Evolutionary conservation across 2,888 invertebrate species (phyloP).

Genomic region (Mesorhabditis spiculigera): DNA sequence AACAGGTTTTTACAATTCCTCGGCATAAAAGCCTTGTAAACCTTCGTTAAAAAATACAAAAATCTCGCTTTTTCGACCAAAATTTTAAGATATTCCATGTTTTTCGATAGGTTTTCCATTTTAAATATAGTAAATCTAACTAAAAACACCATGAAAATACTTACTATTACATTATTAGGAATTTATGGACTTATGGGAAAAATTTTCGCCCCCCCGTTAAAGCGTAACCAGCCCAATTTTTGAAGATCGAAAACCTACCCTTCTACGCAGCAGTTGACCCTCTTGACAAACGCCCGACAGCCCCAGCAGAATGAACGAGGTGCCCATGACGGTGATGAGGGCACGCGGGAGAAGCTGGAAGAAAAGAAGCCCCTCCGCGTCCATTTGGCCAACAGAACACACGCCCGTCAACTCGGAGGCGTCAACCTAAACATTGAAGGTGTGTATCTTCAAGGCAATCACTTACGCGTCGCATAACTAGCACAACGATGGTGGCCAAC

Average conservation of each 20-base stretch:
- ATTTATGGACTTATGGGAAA: too few species aligned
- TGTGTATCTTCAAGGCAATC: not conserved
- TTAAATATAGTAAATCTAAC: too few species aligned
- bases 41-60: too few species aligned
- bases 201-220: too few species aligned
- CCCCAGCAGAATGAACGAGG: constrained; percentile 85
- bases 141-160: too few species aligned
- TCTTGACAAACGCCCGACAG: constrained; percentile 93
- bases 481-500: constrained; percentile 80
- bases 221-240: too few species aligned
- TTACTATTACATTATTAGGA: too few species aligned
- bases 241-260: constrained; percentile 28
- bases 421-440: constrained; percentile 60
- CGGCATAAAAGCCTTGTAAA: too few species aligned
- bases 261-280: constrained; percentile 83
- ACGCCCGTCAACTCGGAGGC: constrained; percentile 74
- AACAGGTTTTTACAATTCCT: too few species aligned
- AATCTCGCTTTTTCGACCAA: too few species aligned
- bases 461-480: constrained; percentile 76
- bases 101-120: too few species aligned
- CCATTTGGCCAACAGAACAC: constrained; percentile 84
- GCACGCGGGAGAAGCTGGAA: constrained; percentile 79
- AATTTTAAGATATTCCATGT: too few species aligned
- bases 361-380: constrained; percentile 75
- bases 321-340: constrained; percentile 84